Evolutionary conservation across 2,888 invertebrate genomes (phyloP).

Genomic region (Eupithecia vulgata): DNA sequence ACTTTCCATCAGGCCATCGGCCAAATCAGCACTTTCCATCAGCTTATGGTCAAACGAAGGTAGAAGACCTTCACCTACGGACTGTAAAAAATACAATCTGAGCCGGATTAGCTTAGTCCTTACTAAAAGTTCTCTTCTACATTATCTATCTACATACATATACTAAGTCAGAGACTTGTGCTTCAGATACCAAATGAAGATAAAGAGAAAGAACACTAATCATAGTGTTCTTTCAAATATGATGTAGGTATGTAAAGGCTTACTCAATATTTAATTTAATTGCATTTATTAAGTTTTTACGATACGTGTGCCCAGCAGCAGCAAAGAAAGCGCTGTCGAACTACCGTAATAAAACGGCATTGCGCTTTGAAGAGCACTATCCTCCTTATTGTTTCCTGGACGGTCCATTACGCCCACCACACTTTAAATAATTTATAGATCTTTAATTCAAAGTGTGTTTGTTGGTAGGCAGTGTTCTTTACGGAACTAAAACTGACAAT

Average conservation of each 20-base stretch:
- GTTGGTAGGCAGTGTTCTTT: neutral
- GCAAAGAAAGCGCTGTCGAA: constrained; percentile 28
- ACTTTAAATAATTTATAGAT: constrained; percentile 41
- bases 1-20: too few species aligned
- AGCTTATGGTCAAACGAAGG: too few species aligned
- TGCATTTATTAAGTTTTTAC: neutral
- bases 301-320: neutral
- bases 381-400: constrained; percentile 46
- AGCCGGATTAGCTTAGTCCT: neutral
- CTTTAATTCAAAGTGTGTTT: constrained; percentile 19
- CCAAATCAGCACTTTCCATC: too few species aligned
- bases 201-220: too few species aligned
- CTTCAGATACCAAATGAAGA: neutral
- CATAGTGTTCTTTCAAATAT: neutral
- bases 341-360: constrained; percentile 39
- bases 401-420: constrained; percentile 44
- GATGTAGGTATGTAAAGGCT: neutral
- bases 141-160: neutral
- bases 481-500: neutral
- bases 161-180: neutral
- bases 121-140: neutral
- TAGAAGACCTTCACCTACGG: too few species aligned
- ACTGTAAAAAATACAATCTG: too few species aligned
- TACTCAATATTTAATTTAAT: neutral
- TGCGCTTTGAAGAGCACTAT: constrained; percentile 36